phyloP scores from a whole-genome alignment of 2,888 invertebrate genomes.

The Cataglyphis albicans region DNA sequence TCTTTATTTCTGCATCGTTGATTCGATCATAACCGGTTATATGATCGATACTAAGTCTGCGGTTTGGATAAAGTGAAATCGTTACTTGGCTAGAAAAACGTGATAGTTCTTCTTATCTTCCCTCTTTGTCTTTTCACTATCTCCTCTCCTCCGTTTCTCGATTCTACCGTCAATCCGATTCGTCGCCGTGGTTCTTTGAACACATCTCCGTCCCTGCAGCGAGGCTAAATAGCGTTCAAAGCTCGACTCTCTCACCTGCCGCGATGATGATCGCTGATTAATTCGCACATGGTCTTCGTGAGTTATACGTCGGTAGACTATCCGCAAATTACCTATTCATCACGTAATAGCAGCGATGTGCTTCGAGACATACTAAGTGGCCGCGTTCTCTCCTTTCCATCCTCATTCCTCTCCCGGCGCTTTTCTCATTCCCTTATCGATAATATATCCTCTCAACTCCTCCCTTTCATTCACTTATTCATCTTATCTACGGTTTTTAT shows the following conservation, averaged over 20 bases:
- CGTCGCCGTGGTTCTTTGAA: slow-evolving; percentile 3
- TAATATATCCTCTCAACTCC: background rate
- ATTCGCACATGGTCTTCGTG: slow-evolving; percentile 81
- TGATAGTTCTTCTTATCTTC: slow-evolving; percentile 28
- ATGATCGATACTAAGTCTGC: slow-evolving; percentile 17
- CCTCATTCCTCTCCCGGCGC: slow-evolving; percentile 23
- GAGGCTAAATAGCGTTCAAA: slow-evolving; percentile 37
- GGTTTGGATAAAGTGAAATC: slow-evolving; percentile 31
- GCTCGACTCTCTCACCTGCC: slow-evolving; percentile 55
- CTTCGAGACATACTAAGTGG: slow-evolving; percentile 63
- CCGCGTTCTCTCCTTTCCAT: slow-evolving; percentile 37
- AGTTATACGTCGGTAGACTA: slow-evolving; percentile 73
- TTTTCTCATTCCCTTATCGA: slow-evolving; percentile 28
- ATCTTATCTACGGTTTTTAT: slow-evolving; percentile 38
- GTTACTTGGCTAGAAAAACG: slow-evolving; percentile 21
- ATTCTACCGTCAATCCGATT: background rate
- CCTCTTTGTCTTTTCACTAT: background rate
- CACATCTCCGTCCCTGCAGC: background rate
- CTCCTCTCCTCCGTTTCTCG: background rate
- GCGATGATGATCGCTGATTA: slow-evolving; percentile 83
- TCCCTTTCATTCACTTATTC: slow-evolving; percentile 42
- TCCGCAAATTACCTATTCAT: slow-evolving; percentile 84
- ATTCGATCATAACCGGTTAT: slow-evolving; percentile 33
- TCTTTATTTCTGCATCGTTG: slow-evolving; percentile 4
- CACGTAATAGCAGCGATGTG: slow-evolving; percentile 84